These are phyloP conservation scores for Acleris cristana DNA, from an alignment of 2,888 invertebrate genomes.

Conservation along the genomic window DNA sequence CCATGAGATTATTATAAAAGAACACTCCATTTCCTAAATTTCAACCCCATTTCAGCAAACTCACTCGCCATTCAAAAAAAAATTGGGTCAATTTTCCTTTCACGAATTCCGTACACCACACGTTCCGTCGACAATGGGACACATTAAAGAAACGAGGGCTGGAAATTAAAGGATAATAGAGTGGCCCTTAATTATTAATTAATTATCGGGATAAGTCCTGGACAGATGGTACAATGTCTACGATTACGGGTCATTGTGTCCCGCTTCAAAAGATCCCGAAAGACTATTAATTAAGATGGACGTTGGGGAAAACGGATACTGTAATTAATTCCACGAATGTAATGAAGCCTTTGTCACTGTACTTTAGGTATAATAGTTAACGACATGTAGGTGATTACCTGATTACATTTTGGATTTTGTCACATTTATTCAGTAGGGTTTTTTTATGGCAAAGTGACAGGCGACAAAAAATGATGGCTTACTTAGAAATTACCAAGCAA, in stretches of 20 bases:
- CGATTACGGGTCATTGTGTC: constrained; percentile 53
- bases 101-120: constrained; percentile 14
- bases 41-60: neutral
- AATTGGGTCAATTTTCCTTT: constrained; percentile 25
- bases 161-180: constrained; percentile 57
- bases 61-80: neutral
- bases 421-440: no score
- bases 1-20: neutral
- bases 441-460: no score
- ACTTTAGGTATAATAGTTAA: no score
- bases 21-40: neutral
- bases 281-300: constrained; percentile 36
- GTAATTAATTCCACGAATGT: constrained; percentile 22
- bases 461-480: no score
- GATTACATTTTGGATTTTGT: no score
- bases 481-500: no score
- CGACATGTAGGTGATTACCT: no score
- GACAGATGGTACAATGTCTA: constrained; percentile 54
- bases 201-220: constrained; percentile 59
- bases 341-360: neutral
- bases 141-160: constrained; percentile 36
- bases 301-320: constrained; percentile 7
- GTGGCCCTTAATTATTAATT: constrained; percentile 63
- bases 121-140: constrained; percentile 25
- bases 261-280: constrained; percentile 44